Evolutionary conservation across 2,113 vertebrate species (phyloP).

Genomic region (Formicarius rufipectus): DNA sequence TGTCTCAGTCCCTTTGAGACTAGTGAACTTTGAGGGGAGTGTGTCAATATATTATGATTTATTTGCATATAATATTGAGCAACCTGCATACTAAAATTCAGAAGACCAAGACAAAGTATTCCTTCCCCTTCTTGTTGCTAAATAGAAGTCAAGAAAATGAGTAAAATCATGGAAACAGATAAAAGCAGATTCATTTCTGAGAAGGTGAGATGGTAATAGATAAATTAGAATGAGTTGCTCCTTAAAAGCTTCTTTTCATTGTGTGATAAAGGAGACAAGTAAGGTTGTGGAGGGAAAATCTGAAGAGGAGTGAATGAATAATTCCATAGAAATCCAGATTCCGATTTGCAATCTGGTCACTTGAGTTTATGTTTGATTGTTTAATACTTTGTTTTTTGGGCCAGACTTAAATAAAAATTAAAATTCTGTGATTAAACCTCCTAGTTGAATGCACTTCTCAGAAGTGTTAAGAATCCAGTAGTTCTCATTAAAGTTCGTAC

Average conservation of each 20-base stretch:
- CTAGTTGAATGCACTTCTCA: not conserved
- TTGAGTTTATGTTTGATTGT: not conserved
- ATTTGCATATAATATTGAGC: not conserved
- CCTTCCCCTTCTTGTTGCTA: not conserved
- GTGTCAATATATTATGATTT: not conserved
- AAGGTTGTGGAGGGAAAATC: not conserved
- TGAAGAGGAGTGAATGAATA: not conserved
- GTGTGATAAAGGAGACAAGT: not conserved
- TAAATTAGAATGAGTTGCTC: not conserved
- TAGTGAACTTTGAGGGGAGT: not conserved
- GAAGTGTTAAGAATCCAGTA: not conserved
- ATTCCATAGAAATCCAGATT: not conserved
- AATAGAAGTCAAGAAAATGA: not conserved
- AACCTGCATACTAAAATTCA: not conserved
- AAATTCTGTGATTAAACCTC: not conserved
- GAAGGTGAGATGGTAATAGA: not conserved
- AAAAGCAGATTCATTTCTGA: not conserved
- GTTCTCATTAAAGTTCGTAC: not conserved
- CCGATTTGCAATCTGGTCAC: not conserved
- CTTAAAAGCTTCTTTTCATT: not conserved
- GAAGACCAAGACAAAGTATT: not conserved
- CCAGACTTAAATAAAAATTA: not conserved
- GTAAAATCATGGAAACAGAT: not conserved
- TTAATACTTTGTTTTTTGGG: not conserved
- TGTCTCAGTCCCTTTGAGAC: not conserved